A percentile compares a stretch with the other conserved stretches of the same genome.
Conservation (phyloP, 2,888 invertebrate species). For the Drosophila paramelanica region DNA sequence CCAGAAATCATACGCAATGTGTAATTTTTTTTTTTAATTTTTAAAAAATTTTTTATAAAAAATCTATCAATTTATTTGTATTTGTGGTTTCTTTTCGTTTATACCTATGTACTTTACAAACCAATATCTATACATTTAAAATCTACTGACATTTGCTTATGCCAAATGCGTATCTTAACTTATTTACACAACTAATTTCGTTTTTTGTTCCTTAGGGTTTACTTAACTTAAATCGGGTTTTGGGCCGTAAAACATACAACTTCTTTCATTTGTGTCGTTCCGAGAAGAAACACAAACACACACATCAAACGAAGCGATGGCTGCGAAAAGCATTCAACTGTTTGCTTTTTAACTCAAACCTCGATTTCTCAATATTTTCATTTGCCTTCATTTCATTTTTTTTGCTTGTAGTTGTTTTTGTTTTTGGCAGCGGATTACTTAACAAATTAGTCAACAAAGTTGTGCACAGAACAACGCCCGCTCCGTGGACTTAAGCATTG, state of each 20-base stretch:
- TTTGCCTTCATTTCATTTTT: constrained; percentile 24
- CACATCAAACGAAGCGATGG: constrained; percentile 75
- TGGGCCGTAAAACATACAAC: constrained; percentile 66
- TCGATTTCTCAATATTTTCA: constrained; percentile 50
- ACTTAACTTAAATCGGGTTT: constrained; percentile 69
- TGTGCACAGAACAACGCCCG: constrained; percentile 66
- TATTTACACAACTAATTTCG: constrained; percentile 76
- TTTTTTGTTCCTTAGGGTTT: constrained; percentile 46
- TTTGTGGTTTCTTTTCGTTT: constrained; percentile 59
- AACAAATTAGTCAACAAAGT: constrained; percentile 81
- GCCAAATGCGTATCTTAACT: constrained; percentile 57
- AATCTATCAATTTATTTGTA: constrained; percentile 54
- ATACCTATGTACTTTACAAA: constrained; percentile 69
- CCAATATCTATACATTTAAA: constrained; percentile 57
- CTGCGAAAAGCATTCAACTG: constrained; percentile 73
- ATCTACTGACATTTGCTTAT: constrained; percentile 59
- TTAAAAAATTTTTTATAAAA: constrained; percentile 38
- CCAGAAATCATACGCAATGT: constrained; percentile 29
- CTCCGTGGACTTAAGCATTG: constrained; percentile 17
- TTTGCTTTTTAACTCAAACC: constrained; percentile 57
- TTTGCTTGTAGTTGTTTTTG: constrained; percentile 8
- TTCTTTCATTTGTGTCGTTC: constrained; percentile 61
- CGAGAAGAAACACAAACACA: constrained; percentile 49
- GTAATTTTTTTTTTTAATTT: constrained; percentile 1
- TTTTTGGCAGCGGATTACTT: constrained; percentile 74